Evolutionary conservation across 2,797 vertebrate genomes (phyloP).

Genomic region (Percopsis omiscomaycus): DNA sequence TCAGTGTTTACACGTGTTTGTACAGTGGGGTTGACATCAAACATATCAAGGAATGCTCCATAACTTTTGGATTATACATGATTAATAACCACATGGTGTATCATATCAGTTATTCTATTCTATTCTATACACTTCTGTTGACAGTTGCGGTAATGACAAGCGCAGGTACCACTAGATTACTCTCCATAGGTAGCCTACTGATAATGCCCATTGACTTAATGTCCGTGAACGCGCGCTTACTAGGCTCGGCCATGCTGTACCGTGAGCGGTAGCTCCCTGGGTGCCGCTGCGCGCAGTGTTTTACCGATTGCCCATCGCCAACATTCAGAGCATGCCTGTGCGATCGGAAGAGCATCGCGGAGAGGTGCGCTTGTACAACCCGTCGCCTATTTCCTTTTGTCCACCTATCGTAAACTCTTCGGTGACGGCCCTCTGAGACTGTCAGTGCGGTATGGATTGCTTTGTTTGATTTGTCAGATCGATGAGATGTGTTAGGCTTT

Average conservation of each 20-base stretch:
- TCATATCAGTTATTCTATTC: no score
- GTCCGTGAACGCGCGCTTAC: conserved; percentile 70
- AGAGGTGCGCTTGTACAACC: conserved; percentile 1
- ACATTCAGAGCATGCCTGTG: conserved; percentile 43
- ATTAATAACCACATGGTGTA: no score
- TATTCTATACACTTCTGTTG: no score
- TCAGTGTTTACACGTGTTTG: conserved; percentile 6
- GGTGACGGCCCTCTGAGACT: neutral
- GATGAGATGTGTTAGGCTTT: conserved; percentile 59
- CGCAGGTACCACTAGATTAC: neutral
- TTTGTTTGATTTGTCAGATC: conserved; percentile 52
- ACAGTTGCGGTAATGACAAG: no score
- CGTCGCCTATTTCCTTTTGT: neutral
- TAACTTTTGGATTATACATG: no score
- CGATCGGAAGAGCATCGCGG: conserved; percentile 19
- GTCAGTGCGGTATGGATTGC: conserved; percentile 58
- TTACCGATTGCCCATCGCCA: conserved; percentile 44
- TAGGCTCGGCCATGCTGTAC: conserved; percentile 57
- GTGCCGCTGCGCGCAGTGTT: conserved; percentile 52
- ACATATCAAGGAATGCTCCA: no score
- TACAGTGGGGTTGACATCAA: no score
- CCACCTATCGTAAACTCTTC: neutral
- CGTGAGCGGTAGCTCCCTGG: conserved; percentile 56
- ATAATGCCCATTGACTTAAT: conserved; percentile 65
- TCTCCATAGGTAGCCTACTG: conserved; percentile 32